These are phyloP conservation scores for Cacoxenus indagator DNA, from an alignment of 2,888 invertebrate genomes.

Conservation along the genomic window DNA sequence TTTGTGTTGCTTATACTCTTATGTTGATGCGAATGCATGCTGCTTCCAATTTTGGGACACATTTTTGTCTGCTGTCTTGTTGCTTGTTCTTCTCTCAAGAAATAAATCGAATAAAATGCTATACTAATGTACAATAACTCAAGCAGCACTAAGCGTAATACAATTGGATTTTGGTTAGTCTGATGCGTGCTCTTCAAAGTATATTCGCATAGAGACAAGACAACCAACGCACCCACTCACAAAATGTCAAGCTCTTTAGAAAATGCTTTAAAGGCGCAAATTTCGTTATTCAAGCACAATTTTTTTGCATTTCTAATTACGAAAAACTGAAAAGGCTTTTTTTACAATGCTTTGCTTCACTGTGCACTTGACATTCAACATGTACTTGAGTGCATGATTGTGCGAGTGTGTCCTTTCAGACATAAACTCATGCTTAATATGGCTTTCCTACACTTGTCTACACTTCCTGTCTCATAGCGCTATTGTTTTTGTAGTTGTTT, in stretches of 20 bases:
- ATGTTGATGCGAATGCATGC: neutral
- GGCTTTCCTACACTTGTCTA: no score
- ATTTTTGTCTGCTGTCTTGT: neutral
- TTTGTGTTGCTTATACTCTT: neutral
- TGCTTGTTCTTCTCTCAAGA: neutral
- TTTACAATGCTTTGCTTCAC: neutral
- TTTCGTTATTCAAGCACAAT: neutral
- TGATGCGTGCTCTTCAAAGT: neutral
- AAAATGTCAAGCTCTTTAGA: neutral
- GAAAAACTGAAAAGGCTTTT: neutral
- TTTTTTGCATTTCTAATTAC: neutral
- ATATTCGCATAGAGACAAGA: conserved; percentile 9
- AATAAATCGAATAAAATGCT: conserved; percentile 22
- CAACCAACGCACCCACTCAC: neutral
- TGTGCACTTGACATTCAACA: conserved; percentile 44
- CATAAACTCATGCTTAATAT: neutral
- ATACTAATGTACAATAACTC: conserved; percentile 13
- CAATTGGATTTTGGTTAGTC: conserved; percentile 17
- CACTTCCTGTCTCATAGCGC: no score
- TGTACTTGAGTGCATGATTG: conserved; percentile 36
- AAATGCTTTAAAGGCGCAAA: neutral
- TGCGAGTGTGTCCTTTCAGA: conserved; percentile 13
- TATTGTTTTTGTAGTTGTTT: no score
- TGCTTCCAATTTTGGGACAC: neutral
- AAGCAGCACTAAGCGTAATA: conserved; percentile 10